These are phyloP conservation scores for Ciona savignyi DNA, from an alignment of 23 tunicate genomes.

Conservation along the genomic window DNA sequence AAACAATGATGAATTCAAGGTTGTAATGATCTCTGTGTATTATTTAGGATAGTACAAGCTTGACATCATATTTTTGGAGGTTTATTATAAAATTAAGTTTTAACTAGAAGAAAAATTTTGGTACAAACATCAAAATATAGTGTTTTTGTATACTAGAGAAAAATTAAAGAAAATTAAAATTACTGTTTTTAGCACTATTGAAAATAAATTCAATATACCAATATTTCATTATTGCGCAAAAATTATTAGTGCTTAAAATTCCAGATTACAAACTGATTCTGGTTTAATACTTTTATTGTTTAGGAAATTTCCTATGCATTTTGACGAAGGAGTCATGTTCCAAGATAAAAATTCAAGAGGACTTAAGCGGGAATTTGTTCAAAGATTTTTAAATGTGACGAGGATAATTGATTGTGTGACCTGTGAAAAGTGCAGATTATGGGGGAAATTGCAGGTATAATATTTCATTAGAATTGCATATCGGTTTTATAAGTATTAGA, in stretches of 20 bases:
- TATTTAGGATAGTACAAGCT: too few species aligned
- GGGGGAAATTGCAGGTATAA: constrained; percentile 95
- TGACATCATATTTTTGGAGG: too few species aligned
- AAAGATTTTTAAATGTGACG: constrained; percentile 87
- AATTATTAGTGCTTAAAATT: neutral
- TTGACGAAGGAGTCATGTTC: constrained; percentile 87
- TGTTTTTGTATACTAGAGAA: too few species aligned
- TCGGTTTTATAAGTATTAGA: neutral
- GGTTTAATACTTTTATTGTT: neutral
- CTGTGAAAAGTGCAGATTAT: constrained; percentile 90
- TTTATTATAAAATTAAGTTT: too few species aligned
- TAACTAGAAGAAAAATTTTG: too few species aligned
- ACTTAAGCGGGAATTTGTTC: constrained; percentile 68
- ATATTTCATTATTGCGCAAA: too few species aligned
- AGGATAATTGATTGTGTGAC: constrained; percentile 94
- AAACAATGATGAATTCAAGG: too few species aligned
- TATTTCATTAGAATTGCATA: neutral
- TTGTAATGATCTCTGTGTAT: too few species aligned
- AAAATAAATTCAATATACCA: neutral
- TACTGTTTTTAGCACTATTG: neutral
- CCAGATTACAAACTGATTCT: neutral
- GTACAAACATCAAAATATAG: too few species aligned
- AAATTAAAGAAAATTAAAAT: too few species aligned
- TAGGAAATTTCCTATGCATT: constrained; percentile 95
- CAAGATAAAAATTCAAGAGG: constrained; percentile 44